Conservation (phyloP, 2,888 invertebrate species). For the Patella ulyssiponensis region DNA sequence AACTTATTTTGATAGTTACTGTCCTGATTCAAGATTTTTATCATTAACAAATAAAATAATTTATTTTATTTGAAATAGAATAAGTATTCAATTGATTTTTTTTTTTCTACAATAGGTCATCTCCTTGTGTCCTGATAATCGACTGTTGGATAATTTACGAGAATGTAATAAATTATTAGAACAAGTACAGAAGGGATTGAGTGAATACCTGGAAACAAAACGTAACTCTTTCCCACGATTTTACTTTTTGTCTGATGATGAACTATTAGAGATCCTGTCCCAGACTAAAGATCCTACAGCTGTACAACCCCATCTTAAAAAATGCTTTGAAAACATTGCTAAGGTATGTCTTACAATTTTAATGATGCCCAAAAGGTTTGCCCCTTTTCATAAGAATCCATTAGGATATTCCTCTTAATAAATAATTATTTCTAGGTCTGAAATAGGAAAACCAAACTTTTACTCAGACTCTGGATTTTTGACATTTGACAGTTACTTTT, state of each 20-base stretch:
- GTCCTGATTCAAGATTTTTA: too few relatives aligned
- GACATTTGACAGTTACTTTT: too few relatives aligned
- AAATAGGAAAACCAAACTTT: too few relatives aligned
- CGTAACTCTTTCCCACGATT: constrained; percentile 75
- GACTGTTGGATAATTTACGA: constrained; percentile 79
- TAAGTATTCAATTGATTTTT: neutral
- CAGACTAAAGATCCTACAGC: constrained; percentile 74
- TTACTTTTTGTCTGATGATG: constrained; percentile 74
- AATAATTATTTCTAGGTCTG: neutral
- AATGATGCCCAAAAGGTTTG: neutral
- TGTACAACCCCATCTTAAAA: constrained; percentile 79
- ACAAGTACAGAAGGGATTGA: constrained; percentile 73
- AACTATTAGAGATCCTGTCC: constrained; percentile 72
- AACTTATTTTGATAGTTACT: neutral
- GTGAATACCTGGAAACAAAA: constrained; percentile 73
- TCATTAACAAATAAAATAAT: too few relatives aligned
- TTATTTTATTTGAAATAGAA: too few relatives aligned
- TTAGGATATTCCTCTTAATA: neutral
- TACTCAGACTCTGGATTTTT: too few relatives aligned
- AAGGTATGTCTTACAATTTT: constrained; percentile 72
- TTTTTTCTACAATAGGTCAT: constrained; percentile 64
- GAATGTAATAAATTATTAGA: constrained; percentile 78
- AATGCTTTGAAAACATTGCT: constrained; percentile 87
- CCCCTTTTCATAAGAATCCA: neutral
- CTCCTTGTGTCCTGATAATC: constrained; percentile 70